A percentile compares a stretch with the other conserved stretches of the same genome.
Conservation (phyloP, 2,797 vertebrate genomes). For the Crenuchus spilurus region DNA sequence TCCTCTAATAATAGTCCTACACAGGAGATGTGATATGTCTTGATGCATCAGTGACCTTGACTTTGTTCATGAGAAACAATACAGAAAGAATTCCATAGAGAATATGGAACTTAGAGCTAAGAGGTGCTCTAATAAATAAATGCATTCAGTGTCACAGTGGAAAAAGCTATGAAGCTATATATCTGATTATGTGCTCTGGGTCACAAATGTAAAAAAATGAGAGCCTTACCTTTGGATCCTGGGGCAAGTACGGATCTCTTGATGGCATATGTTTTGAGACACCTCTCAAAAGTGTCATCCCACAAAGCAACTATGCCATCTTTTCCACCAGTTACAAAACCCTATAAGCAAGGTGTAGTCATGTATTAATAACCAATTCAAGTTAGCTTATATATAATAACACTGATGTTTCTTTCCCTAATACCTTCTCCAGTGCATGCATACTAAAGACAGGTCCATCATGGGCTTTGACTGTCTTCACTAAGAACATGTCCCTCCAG, state of each 20-base stretch:
- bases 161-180: background rate
- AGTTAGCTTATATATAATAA: background rate
- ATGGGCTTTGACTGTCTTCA: constrained; percentile 97
- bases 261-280: constrained; percentile 97
- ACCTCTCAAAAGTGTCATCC: constrained; percentile 97
- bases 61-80: constrained; percentile 21
- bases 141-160: constrained; percentile 16
- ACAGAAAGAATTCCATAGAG: background rate
- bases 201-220: background rate
- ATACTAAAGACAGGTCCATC: constrained; percentile 98
- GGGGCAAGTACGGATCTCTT: constrained; percentile 95
- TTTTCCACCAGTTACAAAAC: constrained; percentile 97
- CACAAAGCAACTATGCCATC: constrained; percentile 96
- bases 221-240: constrained; percentile 92
- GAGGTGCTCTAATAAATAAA: background rate
- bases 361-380: too few relatives aligned
- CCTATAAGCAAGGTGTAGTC: constrained; percentile 76
- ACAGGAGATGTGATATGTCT: constrained; percentile 30
- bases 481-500: constrained; percentile 96
- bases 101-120: constrained; percentile 3
- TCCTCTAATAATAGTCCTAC: constrained; percentile 96
- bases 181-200: background rate
- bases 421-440: constrained; percentile 96
- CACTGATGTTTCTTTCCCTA: background rate
- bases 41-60: constrained; percentile 6